Evolutionary conservation across 2,113 vertebrate genomes (phyloP).

Genomic region (Heterocephalus glaber): DNA sequence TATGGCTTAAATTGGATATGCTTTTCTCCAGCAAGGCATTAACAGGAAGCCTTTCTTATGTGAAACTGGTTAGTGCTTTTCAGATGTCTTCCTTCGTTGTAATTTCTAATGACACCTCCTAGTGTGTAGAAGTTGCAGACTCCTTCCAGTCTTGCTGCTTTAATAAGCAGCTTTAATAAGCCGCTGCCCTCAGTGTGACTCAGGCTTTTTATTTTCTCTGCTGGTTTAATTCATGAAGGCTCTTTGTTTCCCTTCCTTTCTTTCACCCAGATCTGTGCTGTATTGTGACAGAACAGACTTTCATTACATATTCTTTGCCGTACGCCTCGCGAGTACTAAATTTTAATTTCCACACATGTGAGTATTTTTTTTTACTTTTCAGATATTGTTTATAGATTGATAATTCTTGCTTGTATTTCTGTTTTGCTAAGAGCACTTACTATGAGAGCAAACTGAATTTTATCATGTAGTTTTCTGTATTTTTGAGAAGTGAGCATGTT

Average conservation of each 20-base stretch:
- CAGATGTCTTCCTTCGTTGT: not conserved
- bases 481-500: not conserved
- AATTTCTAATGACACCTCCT: not conserved
- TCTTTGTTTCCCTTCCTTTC: slow-evolving; percentile 12
- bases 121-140: not conserved
- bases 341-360: not conserved
- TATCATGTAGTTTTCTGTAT: not conserved
- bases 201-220: not conserved
- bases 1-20: not conserved
- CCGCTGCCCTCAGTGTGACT: not conserved
- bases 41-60: not conserved
- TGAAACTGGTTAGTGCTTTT: not conserved
- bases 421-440: not conserved
- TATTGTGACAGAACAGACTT: not conserved
- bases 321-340: not conserved
- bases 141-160: not conserved
- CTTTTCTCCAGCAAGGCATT: not conserved
- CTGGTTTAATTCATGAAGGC: not conserved
- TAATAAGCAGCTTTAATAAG: not conserved
- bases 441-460: not conserved
- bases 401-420: not conserved
- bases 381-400: not conserved
- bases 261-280: not conserved
- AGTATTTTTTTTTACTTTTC: not conserved
- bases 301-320: not conserved